Base-by-base conservation (phyloP, 2,113 vertebrate genomes). In the zebrafish (Danio rerio) region DNA sequence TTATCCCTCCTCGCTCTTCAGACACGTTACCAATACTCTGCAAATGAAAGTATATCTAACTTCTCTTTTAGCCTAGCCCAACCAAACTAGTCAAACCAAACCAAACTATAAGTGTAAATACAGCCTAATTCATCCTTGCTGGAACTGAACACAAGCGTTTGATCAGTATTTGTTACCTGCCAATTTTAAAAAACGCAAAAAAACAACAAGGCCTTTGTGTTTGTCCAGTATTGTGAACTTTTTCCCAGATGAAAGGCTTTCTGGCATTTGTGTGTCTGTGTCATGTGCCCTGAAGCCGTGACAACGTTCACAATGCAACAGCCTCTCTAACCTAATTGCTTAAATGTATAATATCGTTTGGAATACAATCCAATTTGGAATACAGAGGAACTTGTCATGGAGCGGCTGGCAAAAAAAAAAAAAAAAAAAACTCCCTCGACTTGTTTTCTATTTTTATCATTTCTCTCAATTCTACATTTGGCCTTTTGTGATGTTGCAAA, bases 291-390 rank as follows among this genome's bases (percentile, higher is more conserved):
- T 8, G 13, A 31, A 31, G 49, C 20, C 69, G 69, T 71, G 69
- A 50, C 45, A 52, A 71, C 47, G 52, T 71, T 71, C 49, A 71
- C 45, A 71, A 71, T 52, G 49, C 52, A 71, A 71, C 20, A 45
- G 65, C 65, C 65, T 68, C 65, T 68, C 13, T 11, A 47, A 47
- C 20, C 49, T 21, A 72, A 72, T 72, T 52, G 69, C 69, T 72
- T 72, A 72, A 50, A 53, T 53, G 69, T 13, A 72, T 72, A 72
- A 71, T 71, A 72, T 47, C 31, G 69, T 72, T 72, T 53, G 69
- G 13, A 52, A 52, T 31, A 53, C 69, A 72, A 72, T 72, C 69
- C 49, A 72, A 72, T 72, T 72, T 53, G 49, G 13, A 72, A 53
- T 18, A 53, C 43, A 68, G 65, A 68, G 9, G 43, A 53, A 72